Conservation (phyloP, 2,888 invertebrate species). For the Acanthosepion pharaonis region DNA sequence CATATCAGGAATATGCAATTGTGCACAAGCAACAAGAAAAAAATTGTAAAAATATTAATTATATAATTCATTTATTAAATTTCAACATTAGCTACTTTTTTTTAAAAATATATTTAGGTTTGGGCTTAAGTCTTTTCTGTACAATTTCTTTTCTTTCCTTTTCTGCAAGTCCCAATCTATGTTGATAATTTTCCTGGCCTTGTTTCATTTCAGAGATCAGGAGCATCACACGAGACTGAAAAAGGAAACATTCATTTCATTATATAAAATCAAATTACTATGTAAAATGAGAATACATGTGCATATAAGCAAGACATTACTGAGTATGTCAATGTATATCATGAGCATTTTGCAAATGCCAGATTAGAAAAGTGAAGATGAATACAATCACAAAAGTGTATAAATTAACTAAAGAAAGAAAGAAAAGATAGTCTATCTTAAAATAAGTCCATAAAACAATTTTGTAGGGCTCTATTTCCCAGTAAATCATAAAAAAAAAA, state of each 20-base stretch:
- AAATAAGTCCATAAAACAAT: no score
- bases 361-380: no score
- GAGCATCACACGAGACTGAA: slow-evolving; percentile 49
- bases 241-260: not conserved
- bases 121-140: slow-evolving; percentile 50
- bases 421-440: no score
- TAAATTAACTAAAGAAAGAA: no score
- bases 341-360: no score
- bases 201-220: slow-evolving; percentile 49
- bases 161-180: slow-evolving; percentile 41
- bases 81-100: not conserved
- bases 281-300: slow-evolving; percentile 8
- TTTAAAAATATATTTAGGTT: not conserved
- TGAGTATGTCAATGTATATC: not conserved
- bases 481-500: no score
- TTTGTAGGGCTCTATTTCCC: no score
- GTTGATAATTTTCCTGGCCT: slow-evolving; percentile 48
- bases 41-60: not conserved
- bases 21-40: no score
- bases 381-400: no score
- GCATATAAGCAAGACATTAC: not conserved
- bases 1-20: not conserved
- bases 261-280: not conserved
- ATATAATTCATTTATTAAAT: slow-evolving; percentile 34
- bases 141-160: slow-evolving; percentile 48